Base-by-base conservation (phyloP, 2,113 vertebrate species). In the Rhinolophus sinicus region DNA sequence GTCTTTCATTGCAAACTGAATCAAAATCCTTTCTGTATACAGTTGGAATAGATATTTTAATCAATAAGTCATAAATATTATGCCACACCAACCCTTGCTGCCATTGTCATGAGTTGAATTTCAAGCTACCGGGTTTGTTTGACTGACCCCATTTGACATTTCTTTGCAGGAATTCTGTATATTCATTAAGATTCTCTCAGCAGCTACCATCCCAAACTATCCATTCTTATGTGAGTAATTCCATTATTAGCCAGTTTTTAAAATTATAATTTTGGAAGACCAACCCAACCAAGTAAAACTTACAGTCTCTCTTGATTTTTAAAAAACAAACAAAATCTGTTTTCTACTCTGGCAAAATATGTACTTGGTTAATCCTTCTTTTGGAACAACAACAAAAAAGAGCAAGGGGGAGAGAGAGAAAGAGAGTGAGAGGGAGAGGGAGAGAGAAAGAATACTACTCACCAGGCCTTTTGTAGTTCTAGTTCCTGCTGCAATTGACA, bases 401-500 rank as follows among this genome's bases (percentile, higher is more conserved):
- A 50, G 47, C 12, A 13, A 50, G 10, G 12, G 47, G 9, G 47
- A 50, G 47, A 50, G 12, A 47, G 44, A 50, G 47, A 50, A 13
- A 50, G 47, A 50, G 11, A 50, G 47, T 2, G 11, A 24, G 6
- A 58, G 8, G 26, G 22, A 60, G 58, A 60, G 60, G 28, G 10
- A 28, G 24, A 62, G 24, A 28, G 60, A 33, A 7, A 4, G 78
- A 92, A 47, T 38, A 65, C 47, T 50, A 91, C 94, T 95, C 44
- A 97, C 97, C 84, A 97, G 38, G 28, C 83, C 73, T 89, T 56
- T 93, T 47, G 97, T 89, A 60, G 88, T 94, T 92, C 54, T 92
- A 50, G 2, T 72, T 60, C 21, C 95, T 82, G 95, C 73, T 90
- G 21, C 95, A 94, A 95, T 8, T 89, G 97, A 94, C 3, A 97